Evolutionary conservation across 2,797 vertebrate species (phyloP), one percentile per base, ranked within the genome.

Genomic region (Sebastes variabilis): DNA sequence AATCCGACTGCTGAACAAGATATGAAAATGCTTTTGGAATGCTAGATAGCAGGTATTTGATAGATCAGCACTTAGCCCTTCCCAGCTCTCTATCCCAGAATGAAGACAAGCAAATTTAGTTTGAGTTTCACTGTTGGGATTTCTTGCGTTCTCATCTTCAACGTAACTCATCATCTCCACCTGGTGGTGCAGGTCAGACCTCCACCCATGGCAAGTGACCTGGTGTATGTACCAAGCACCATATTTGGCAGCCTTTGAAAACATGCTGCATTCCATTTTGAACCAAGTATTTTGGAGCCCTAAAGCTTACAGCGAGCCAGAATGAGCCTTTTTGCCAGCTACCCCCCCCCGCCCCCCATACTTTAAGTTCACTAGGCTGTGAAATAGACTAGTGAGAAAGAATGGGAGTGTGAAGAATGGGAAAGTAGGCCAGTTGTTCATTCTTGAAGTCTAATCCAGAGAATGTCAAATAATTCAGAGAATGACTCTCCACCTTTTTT

Each of bases 391-490:
- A 8, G 30, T 54, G 55, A 42, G 9, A 13, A 25, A 68, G 42
- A 61, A 32, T 59, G 52, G 52, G 22, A 71, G 27, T 14, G 61
- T 29, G 36, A 66, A 59, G 38, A 67, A 30, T 29, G n/a, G 42
- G 24, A 54, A 52, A 66, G 24, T 24, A 62, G 70, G 42, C 55
- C 77, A 61, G 77, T 8, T 79, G 52, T 72, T 72, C 29, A 66
- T 49, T 56, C n/a, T 30, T 71, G 1, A 38, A 42, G 59, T 79
- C 16, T 49, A 59, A 66, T 72, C 27, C 16, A 60, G 3, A 59
- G 38, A 49, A 38, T 64, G 14, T 29, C 6, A 8, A 29, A 29
- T 59, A 14, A 59, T 29, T 59, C 14, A 58, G 25, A 58, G 56
- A 58, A 58, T 38, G 36, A 5, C 13, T 54, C 25, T 16, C 56